Evolutionary conservation across 2,797 vertebrate species (phyloP).

Genomic region (Percopsis omiscomaycus): DNA sequence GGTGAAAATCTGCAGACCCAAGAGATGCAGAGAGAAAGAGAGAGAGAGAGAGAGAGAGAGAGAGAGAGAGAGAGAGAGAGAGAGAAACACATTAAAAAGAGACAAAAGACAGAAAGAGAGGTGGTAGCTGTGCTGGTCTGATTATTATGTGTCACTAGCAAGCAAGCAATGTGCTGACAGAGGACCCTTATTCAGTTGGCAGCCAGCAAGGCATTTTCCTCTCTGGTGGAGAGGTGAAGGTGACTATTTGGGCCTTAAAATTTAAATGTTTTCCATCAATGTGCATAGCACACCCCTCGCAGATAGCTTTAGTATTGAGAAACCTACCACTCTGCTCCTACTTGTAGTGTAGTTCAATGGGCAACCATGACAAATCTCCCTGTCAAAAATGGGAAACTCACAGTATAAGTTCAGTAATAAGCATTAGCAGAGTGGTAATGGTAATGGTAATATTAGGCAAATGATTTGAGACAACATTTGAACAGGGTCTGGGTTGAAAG

Average conservation of each 20-base stretch:
- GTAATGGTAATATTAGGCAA: no score
- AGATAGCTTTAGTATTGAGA: no score
- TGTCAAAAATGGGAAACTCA: not conserved
- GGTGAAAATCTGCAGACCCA: not conserved
- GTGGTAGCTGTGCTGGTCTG: conserved; percentile 14
- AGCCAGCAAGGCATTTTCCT: not conserved
- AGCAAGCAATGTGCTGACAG: conserved; percentile 19
- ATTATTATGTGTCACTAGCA: conserved; percentile 22
- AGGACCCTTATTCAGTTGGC: conserved; percentile 17
- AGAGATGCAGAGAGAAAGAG: conserved; percentile 5
- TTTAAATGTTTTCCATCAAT: not conserved
- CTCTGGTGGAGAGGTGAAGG: not conserved
- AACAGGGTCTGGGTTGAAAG: no score
- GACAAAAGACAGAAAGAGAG: not conserved
- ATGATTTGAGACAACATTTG: no score
- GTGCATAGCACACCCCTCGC: no score
- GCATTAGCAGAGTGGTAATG: no score
- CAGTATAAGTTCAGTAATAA: not conserved
- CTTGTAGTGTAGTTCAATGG: no score
- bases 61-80: conserved; percentile 6
- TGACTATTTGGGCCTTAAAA: not conserved
- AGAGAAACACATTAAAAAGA: conserved; percentile 5
- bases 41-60: conserved; percentile 4
- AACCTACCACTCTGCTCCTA: no score
- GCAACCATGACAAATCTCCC: no score